Evolutionary conservation across 1,140 invertebrate species (phyloP), one percentile per base, ranked within the genome.

Genomic region (Coelopa frigida): DNA sequence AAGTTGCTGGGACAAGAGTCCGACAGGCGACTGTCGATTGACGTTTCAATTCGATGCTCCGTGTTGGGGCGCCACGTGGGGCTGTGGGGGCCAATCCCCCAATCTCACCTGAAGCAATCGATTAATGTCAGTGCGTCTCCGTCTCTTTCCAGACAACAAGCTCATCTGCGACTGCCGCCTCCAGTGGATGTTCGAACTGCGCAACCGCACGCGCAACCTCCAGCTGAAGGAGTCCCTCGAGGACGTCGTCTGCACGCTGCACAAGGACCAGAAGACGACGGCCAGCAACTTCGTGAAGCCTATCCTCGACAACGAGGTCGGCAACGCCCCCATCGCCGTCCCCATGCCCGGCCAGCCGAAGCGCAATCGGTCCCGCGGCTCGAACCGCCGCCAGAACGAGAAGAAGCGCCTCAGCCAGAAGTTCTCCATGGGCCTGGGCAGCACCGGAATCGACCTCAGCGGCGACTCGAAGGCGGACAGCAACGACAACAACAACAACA

Each of bases 161-260:
- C 82, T 88, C 70, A 75, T 79, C 48, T 88, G 85, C 70, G 83
- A 87, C 73, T 87, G 84, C 63, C 79, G 83, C 49, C 70, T 87
- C 46, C 75, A 79, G 42, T 88, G 84, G 85, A 80, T 87, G 68
- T 81, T 83, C 67, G 72, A 72, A 27, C 66, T 88, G 45, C 76
- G 77, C 50, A 85, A 85, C 63, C 81, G 84, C 49, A 86, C 84
- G 47, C 78, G 78, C 61, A 84, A 82, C 58, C 68, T 73, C 46
- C 77, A 77, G 55, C 76, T 85, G 45, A 77, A 76, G 49, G 75
- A 77, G 46, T 77, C 80, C 21, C 70, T 87, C 33, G 79, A 84
- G 35, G 72, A 78, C 32, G 73, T 85, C 24, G 79, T 76, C 45
- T 87, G 84, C 64, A 75, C 80, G 59, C 72, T 83, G 57, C 80